phyloP scores from a whole-genome alignment of 2,113 vertebrate genomes.

The Rutilus rutilus region DNA sequence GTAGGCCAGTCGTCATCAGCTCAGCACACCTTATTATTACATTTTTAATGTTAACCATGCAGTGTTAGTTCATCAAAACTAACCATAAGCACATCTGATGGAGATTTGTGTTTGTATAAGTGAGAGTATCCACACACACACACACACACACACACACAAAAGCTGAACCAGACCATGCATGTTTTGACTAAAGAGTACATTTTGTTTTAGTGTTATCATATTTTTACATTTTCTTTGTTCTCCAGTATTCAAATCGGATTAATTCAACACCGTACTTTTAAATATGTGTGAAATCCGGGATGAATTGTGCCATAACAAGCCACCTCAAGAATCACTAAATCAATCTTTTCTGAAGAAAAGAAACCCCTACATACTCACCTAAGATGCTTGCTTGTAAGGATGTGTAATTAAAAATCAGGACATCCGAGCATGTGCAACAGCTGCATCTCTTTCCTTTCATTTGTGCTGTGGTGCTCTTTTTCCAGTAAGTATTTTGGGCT shows the following conservation, averaged over 20 bases:
- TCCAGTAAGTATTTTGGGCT: not conserved
- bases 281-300: not conserved
- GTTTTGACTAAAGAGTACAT: not conserved
- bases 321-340: not conserved
- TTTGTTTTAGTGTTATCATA: not conserved
- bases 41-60: not conserved
- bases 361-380: not conserved
- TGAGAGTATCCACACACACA: not conserved
- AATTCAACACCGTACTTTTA: not conserved
- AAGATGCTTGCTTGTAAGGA: not conserved
- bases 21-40: slow-evolving; percentile 5
- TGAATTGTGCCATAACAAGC: not conserved
- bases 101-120: slow-evolving; percentile 1
- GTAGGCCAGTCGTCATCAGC: slow-evolving; percentile 53
- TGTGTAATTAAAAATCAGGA: slow-evolving; percentile 15
- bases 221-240: not conserved
- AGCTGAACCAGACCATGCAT: not conserved
- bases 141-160: not conserved
- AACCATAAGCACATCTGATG: slow-evolving; percentile 25
- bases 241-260: not conserved
- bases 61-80: slow-evolving; percentile 9
- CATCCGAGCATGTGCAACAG: slow-evolving; percentile 20
- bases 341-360: not conserved
- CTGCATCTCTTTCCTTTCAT: not conserved
- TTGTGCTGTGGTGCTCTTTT: slow-evolving; percentile 8